Conservation (phyloP, 2,113 vertebrate species). For the Xiphophorus maculatus region DNA sequence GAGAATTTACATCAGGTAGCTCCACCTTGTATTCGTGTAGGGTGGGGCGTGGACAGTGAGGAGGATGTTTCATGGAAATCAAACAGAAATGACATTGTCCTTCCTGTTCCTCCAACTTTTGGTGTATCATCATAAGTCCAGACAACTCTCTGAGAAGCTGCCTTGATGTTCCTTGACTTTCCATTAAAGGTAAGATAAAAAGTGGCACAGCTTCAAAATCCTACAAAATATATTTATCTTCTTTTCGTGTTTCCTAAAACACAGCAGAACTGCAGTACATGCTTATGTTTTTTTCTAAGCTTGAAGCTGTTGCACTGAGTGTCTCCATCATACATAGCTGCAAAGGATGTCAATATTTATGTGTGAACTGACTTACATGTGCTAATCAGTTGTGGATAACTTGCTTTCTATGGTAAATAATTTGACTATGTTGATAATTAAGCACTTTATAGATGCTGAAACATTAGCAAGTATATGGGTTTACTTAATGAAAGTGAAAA, state of each 20-base stretch:
- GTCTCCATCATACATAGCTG: background rate
- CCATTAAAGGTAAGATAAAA: background rate
- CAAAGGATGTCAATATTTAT: background rate
- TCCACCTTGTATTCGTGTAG: background rate
- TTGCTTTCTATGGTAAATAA: too few species aligned
- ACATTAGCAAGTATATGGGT: too few species aligned
- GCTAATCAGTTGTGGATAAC: too few species aligned
- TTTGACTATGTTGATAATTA: too few species aligned
- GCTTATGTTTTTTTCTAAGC: background rate
- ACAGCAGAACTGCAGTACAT: background rate
- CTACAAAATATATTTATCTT: background rate
- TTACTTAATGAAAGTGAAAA: too few species aligned
- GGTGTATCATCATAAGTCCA: background rate
- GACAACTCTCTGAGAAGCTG: background rate
- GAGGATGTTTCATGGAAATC: background rate
- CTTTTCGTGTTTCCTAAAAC: background rate
- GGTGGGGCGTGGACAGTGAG: background rate
- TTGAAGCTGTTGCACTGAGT: background rate
- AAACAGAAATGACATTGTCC: background rate
- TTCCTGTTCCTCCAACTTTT: background rate
- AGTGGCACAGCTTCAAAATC: background rate
- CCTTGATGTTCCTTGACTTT: background rate
- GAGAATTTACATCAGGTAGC: background rate
- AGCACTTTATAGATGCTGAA: too few species aligned
- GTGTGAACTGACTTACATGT: too few species aligned